phyloP scores from a whole-genome alignment of 2,113 vertebrate species.

The Numenius arquata region DNA sequence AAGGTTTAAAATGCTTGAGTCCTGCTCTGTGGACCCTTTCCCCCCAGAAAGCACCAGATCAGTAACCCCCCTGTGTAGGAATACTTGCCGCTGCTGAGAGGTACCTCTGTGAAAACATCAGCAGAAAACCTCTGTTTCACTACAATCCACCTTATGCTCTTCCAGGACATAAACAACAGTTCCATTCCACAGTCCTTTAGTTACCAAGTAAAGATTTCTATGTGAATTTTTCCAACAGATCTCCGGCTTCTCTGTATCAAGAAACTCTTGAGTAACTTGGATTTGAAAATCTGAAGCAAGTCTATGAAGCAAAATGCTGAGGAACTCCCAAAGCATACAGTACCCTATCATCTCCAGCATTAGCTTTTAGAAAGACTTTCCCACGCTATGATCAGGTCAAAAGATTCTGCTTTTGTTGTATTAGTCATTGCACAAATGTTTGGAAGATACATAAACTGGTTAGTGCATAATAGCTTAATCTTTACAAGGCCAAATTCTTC shows the following conservation, averaged over 20 bases:
- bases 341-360: neutral
- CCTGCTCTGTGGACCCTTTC: neutral
- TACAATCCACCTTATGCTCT: neutral
- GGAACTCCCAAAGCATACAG: neutral
- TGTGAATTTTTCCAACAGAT: neutral
- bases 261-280: neutral
- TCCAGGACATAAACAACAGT: neutral
- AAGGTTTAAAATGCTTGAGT: neutral
- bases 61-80: neutral
- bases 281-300: neutral
- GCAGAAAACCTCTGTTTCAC: neutral
- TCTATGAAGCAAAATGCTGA: neutral
- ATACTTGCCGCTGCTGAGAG: neutral
- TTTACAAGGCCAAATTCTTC: constrained; percentile 31
- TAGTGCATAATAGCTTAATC: neutral
- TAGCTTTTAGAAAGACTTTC: neutral
- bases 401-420: constrained; percentile 9
- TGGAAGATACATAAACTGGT: neutral
- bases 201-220: neutral
- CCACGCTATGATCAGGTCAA: neutral
- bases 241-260: neutral
- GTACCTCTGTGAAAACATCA: neutral
- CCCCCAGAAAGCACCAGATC: neutral
- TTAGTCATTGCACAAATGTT: constrained; percentile 40
- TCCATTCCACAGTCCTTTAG: neutral